Percentiles rank a stretch among this genome's conserved stretches.
Evolutionary conservation across 2,888 invertebrate species (phyloP).

Genomic region (Drosophila stalkeri): DNA sequence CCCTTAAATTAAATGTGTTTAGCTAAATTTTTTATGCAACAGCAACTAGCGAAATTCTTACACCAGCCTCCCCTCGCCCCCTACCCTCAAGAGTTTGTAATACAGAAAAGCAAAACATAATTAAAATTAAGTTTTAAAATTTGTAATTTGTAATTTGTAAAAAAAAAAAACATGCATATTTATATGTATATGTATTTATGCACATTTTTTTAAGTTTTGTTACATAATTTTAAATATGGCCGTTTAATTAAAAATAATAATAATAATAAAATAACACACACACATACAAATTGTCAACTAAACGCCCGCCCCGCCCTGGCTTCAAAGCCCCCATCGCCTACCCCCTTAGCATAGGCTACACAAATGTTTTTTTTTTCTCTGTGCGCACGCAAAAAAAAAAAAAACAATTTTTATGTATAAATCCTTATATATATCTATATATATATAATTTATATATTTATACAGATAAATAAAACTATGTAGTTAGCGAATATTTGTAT

Average conservation of each 20-base stretch:
- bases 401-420: slow-evolving; percentile 21
- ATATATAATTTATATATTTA: slow-evolving; percentile 25
- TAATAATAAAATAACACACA: background rate
- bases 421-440: slow-evolving; percentile 12
- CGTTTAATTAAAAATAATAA: slow-evolving; percentile 28
- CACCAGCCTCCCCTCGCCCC: slow-evolving; percentile 4
- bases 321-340: background rate
- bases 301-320: background rate
- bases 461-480: slow-evolving; percentile 36
- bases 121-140: slow-evolving; percentile 46
- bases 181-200: slow-evolving; percentile 23
- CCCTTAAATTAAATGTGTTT: slow-evolving; percentile 28
- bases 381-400: slow-evolving; percentile 38
- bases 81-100: background rate
- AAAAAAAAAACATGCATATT: slow-evolving; percentile 2
- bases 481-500: slow-evolving; percentile 76
- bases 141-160: slow-evolving; percentile 30
- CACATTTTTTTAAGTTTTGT: slow-evolving; percentile 54
- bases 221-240: slow-evolving; percentile 57
- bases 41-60: slow-evolving; percentile 48
- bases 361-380: slow-evolving; percentile 31
- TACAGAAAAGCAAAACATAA: slow-evolving; percentile 5
- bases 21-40: slow-evolving; percentile 40
- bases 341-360: slow-evolving; percentile 40
- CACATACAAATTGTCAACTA: slow-evolving; percentile 2